A percentile compares a stretch with the other conserved stretches of the same genome.
phyloP scores from a whole-genome alignment of 2,888 invertebrate species.

The Luperina testacea region DNA sequence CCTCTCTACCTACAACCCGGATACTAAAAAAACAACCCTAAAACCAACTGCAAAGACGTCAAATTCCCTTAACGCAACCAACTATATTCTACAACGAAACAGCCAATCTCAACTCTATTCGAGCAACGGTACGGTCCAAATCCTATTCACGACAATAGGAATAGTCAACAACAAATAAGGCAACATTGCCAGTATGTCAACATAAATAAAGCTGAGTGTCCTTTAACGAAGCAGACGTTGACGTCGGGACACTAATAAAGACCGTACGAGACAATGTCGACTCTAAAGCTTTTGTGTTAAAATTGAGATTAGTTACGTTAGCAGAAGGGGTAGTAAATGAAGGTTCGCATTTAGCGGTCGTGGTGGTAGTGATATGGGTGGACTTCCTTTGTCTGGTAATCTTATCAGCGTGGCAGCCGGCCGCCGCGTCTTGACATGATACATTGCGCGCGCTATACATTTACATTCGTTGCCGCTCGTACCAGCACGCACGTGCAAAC shows the following conservation, averaged over 20 bases:
- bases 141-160: conserved; percentile 68
- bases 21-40: conserved; percentile 75
- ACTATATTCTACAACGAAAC: conserved; percentile 62
- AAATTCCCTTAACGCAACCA: conserved; percentile 74
- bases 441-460: conserved; percentile 82
- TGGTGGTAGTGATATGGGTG: conserved; percentile 88
- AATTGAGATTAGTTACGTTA: conserved; percentile 71
- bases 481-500: conserved; percentile 57
- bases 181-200: conserved; percentile 88
- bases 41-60: conserved; percentile 74
- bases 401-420: conserved; percentile 87
- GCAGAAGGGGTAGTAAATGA: conserved; percentile 83
- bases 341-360: conserved; percentile 87
- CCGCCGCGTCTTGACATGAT: conserved; percentile 87
- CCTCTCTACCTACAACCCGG: conserved; percentile 69
- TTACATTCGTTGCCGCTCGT: conserved; percentile 72
- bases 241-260: conserved; percentile 86
- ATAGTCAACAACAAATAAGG: conserved; percentile 84
- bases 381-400: conserved; percentile 90
- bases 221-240: conserved; percentile 89
- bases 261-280: conserved; percentile 76
- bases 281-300: conserved; percentile 77
- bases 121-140: conserved; percentile 73
- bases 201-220: conserved; percentile 90
- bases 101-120: conserved; percentile 80